phyloP scores from a whole-genome alignment of 2,797 vertebrate species.

The Thalassophryne amazonica region DNA sequence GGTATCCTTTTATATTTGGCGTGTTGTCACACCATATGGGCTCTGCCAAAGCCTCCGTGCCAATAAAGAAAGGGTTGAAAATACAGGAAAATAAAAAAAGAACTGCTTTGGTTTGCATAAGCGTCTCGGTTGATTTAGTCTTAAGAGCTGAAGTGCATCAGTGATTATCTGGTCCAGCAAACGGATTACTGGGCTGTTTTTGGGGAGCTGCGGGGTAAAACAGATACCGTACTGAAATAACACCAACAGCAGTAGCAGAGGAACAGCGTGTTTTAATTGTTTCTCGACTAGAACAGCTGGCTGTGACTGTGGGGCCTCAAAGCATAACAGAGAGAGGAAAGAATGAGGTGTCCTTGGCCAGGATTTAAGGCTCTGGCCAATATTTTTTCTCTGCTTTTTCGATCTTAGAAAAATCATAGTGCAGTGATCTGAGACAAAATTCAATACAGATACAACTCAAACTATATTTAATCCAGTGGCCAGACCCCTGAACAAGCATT shows the following conservation, averaged over 20 bases:
- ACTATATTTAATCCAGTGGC: too few species aligned
- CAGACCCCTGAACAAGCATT: too few species aligned
- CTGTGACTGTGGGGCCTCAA: constrained; percentile 45
- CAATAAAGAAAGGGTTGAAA: neutral
- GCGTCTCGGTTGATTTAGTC: constrained; percentile 11
- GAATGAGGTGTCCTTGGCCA: neutral
- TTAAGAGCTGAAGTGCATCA: constrained; percentile 1
- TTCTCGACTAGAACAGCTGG: constrained; percentile 68
- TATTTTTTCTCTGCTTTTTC: constrained; percentile 8
- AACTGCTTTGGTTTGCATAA: neutral
- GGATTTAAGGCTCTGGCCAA: constrained; percentile 8
- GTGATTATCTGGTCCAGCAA: constrained; percentile 11
- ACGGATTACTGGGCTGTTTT: constrained; percentile 23
- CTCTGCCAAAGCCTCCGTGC: neutral
- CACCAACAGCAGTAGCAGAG: constrained; percentile 37
- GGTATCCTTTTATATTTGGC: constrained; percentile 1
- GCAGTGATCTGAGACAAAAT: too few species aligned
- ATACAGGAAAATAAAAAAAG: neutral
- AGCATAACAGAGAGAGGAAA: constrained; percentile 16
- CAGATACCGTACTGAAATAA: constrained; percentile 43
- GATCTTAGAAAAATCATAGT: constrained; percentile 9
- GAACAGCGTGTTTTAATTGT: constrained; percentile 69
- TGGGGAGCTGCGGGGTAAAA: constrained; percentile 19
- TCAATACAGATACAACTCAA: constrained; percentile 1
- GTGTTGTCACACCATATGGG: neutral